Percentiles rank a stretch among this genome's conserved stretches.
These are phyloP conservation scores for Melitaea cinxia DNA, from an alignment of 1,140 invertebrate genomes.

Conservation along the genomic window DNA sequence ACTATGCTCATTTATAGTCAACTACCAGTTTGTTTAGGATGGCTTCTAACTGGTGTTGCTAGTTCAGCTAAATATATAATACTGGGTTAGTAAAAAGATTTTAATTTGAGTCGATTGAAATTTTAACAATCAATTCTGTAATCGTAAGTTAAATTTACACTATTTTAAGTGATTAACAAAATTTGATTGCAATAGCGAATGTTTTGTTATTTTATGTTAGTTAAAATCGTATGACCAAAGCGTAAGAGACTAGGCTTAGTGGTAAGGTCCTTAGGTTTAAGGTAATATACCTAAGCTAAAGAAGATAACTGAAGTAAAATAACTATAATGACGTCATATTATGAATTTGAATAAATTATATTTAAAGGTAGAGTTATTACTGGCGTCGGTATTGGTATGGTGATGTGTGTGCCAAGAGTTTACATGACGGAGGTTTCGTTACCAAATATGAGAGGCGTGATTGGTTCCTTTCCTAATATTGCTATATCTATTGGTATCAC, in stretches of 20 bases:
- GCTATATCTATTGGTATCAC: slow-evolving; percentile 82
- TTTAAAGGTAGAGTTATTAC: slow-evolving; percentile 57
- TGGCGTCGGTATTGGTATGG: slow-evolving; percentile 84
- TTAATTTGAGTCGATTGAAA: background rate
- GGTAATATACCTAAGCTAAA: too few relatives aligned
- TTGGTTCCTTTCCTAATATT: slow-evolving; percentile 84
- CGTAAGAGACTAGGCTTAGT: too few relatives aligned
- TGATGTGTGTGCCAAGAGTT: slow-evolving; percentile 81
- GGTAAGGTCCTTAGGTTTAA: too few relatives aligned
- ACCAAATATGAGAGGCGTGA: slow-evolving; percentile 81
- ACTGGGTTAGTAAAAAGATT: slow-evolving; percentile 42
- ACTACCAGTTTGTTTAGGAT: slow-evolving; percentile 48
- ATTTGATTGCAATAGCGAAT: too few relatives aligned
- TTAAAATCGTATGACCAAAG: too few relatives aligned
- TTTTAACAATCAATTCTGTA: too few relatives aligned
- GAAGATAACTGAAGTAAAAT: too few relatives aligned
- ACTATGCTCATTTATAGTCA: slow-evolving; percentile 44
- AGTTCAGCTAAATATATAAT: slow-evolving; percentile 43
- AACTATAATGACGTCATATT: too few relatives aligned
- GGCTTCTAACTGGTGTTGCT: slow-evolving; percentile 48
- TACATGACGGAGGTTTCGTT: slow-evolving; percentile 84
- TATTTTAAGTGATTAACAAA: too few relatives aligned
- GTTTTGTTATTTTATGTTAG: too few relatives aligned
- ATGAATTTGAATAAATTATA: background rate
- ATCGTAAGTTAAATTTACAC: too few relatives aligned